Conservation (phyloP, 1,140 invertebrate genomes). For the Sarcophaga peregrina region DNA sequence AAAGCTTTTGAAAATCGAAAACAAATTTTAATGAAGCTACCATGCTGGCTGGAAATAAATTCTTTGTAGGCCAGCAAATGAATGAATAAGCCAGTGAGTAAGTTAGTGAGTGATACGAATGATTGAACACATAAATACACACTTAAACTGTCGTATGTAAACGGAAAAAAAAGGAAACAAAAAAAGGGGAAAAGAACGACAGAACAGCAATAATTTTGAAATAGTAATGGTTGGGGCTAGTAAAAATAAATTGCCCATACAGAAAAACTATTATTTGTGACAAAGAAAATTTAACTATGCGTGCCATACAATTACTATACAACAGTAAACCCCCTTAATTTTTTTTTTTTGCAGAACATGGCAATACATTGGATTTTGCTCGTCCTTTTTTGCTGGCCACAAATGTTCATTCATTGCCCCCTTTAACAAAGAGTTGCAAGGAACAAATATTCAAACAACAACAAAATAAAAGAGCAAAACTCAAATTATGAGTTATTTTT, state of each 20-base stretch:
- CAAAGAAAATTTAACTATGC: constrained; percentile 17
- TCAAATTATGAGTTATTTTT: constrained; percentile 10
- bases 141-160: no score
- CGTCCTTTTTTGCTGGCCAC: background rate
- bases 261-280: constrained; percentile 20
- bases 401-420: background rate
- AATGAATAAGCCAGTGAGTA: no score
- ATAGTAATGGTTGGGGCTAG: background rate
- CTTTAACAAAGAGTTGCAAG: background rate
- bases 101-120: background rate
- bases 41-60: no score
- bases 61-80: no score
- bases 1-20: no score
- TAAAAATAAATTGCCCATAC: constrained; percentile 19
- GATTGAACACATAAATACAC: background rate
- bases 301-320: background rate
- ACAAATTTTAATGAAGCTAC: no score
- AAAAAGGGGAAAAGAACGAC: background rate
- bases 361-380: no score
- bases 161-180: no score
- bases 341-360: no score
- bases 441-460: background rate
- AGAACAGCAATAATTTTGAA: background rate
- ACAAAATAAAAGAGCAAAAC: background rate
- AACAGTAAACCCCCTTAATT: no score